Percentiles rank a stretch among this genome's conserved stretches.
These are phyloP conservation scores for Oeneis ivallda DNA, from an alignment of 2,888 invertebrate species.

Conservation along the genomic window DNA sequence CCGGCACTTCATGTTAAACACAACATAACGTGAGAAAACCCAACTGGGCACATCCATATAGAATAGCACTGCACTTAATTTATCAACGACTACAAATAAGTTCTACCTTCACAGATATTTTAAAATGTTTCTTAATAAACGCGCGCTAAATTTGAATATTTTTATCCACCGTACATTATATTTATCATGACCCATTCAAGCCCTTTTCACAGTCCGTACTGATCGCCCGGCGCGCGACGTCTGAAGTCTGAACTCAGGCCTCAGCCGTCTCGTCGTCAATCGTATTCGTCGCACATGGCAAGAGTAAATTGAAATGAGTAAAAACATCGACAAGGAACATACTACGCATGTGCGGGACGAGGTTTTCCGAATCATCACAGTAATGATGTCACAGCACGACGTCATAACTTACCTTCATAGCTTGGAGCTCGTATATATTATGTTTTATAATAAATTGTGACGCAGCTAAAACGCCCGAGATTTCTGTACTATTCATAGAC, in stretches of 20 bases:
- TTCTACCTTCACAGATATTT: not conserved
- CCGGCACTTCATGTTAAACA: conserved; percentile 22
- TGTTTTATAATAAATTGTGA: conserved; percentile 19
- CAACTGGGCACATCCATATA: not conserved
- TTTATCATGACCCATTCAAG: conserved; percentile 46
- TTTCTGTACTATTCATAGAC: conserved; percentile 9
- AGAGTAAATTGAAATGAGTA: conserved; percentile 39
- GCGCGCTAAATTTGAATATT: conserved; percentile 26
- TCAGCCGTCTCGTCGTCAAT: too few relatives aligned
- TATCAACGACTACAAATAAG: not conserved
- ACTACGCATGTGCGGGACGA: conserved; percentile 72
- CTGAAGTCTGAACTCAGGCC: conserved; percentile 38
- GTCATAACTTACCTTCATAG: conserved; percentile 33
- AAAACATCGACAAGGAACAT: conserved; percentile 57
- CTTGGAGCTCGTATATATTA: not conserved
- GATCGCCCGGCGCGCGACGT: conserved; percentile 62
- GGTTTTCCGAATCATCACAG: conserved; percentile 60
- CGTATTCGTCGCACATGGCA: conserved; percentile 44
- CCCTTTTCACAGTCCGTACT: conserved; percentile 55
- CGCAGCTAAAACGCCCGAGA: conserved; percentile 15
- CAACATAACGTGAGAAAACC: conserved; percentile 1
- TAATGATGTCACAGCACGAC: conserved; percentile 48
- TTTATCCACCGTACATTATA: conserved; percentile 18
- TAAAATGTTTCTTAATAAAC: not conserved
- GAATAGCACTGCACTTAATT: conserved; percentile 7